A percentile compares a stretch with the other conserved stretches of the same genome.
These are phyloP conservation scores for Pseudomyrmex concolor DNA, from an alignment of 1,140 invertebrate species.

Conservation along the genomic window DNA sequence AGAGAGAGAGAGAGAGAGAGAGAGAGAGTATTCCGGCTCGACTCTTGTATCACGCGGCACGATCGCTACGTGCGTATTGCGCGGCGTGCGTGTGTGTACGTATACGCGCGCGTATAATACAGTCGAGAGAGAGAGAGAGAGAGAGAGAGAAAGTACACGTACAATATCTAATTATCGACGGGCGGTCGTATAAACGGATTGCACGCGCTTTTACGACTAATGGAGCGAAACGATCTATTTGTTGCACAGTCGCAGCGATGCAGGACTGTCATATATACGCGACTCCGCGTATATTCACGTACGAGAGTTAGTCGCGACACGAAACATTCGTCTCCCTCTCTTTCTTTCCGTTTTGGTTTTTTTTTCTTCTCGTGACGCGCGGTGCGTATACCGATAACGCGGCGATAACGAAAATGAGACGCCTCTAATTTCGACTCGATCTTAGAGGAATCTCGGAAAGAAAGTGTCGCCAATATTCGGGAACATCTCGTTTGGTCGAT, in stretches of 20 bases:
- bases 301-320: background rate
- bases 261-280: background rate
- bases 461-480: background rate
- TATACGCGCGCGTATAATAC: conserved; percentile 5
- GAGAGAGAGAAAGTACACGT: background rate
- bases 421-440: conserved; percentile 33
- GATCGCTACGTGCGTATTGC: background rate
- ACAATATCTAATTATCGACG: conserved; percentile 54
- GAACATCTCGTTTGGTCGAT: conserved; percentile 36
- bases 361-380: background rate
- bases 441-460: background rate
- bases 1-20: background rate
- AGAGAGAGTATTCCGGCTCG: background rate
- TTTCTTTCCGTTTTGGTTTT: background rate
- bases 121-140: background rate
- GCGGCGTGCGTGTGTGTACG: background rate
- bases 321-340: conserved; percentile 6
- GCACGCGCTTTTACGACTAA: conserved; percentile 64
- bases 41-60: conserved; percentile 1
- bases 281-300: conserved; percentile 35
- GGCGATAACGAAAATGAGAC: conserved; percentile 47
- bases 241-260: conserved; percentile 4
- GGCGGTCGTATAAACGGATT: conserved; percentile 50
- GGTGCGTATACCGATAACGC: conserved; percentile 26
- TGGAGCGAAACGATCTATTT: conserved; percentile 65